These are phyloP conservation scores for Plecotus auritus DNA, from an alignment of 2,113 vertebrate genomes.

Conservation along the genomic window DNA sequence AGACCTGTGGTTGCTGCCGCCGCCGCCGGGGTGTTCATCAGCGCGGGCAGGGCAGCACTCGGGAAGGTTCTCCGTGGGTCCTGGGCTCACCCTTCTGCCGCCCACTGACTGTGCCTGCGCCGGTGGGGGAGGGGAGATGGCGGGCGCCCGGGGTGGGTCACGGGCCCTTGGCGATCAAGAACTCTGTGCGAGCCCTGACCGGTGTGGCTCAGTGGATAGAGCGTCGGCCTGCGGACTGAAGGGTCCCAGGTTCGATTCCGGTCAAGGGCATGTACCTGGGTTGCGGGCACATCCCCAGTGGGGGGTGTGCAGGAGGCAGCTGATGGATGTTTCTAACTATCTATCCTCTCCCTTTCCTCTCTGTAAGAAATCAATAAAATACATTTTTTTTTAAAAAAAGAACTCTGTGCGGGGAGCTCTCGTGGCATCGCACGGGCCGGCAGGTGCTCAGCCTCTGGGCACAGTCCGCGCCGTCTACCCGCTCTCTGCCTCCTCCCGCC, in stretches of 20 bases:
- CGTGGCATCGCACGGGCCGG: not conserved
- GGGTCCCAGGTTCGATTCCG: too few relatives aligned
- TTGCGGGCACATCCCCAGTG: too few relatives aligned
- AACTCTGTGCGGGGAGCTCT: not conserved
- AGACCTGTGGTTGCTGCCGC: not conserved
- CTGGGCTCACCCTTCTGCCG: accelerated
- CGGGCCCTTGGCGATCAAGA: too few relatives aligned
- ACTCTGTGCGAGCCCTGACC: accelerated
- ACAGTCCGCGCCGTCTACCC: not conserved
- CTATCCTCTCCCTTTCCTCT: too few relatives aligned
- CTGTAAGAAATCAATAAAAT: too few relatives aligned
- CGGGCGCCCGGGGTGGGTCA: not conserved
- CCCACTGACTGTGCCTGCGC: not conserved
- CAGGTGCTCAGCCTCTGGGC: not conserved
- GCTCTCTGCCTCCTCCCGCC: not conserved
- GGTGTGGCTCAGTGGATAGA: too few relatives aligned
- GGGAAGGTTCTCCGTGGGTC: not conserved
- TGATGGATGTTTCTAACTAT: too few relatives aligned
- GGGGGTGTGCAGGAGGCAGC: too few relatives aligned
- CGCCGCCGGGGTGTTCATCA: not conserved
- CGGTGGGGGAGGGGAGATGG: too few relatives aligned
- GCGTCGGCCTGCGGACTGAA: too few relatives aligned
- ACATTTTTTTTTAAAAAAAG: too few relatives aligned
- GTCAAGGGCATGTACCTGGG: too few relatives aligned
- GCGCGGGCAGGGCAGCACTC: not conserved